Base-by-base conservation (phyloP, 2,888 invertebrate species). In the Priocnemis perturbator region DNA sequence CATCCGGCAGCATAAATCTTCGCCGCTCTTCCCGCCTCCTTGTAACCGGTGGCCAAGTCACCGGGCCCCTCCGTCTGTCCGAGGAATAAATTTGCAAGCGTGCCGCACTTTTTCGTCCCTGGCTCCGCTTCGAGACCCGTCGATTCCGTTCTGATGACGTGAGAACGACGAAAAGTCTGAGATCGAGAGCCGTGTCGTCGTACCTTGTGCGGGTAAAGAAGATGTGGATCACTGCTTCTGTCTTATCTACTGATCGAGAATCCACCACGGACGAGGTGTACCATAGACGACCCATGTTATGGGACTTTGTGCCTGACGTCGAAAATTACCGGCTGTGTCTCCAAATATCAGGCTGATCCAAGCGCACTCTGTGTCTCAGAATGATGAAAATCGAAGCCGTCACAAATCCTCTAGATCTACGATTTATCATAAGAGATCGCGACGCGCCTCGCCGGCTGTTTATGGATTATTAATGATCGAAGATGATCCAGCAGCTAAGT, bases 1-100 rank as follows among this genome's bases (percentile, higher is more conserved):
- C 87, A 87, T 89, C 88, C 88, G 88, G 86, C 70, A 74, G 81
- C 71, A 88, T 89, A 89, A 89, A 88, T 89, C 86, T 84, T 56
- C 58, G 71, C 37, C 11, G 64, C 76, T 77, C 73, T 78, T 79
- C 76, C 83, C 81, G 80, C 83, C 83, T 81, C 74, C 79, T 79
- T 73, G 78, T 76, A 73, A 69, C 69, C 73, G 70, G 67, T 77
- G 79, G 83, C 86, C 84, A 85, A 85, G 80, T 83, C 79, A 82
- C 76, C 71, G 60, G 60, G 67, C 73, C 73, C 15, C 74, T 72
- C 67, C 72, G 72, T 78, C 73, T 64, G 63, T 60, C 68, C 71
- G 68, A 73, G 58, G 73, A 74, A 80, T 77, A 79, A 76, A 79
- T 81, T 78, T 81, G 58, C 66, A 64, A 76, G 26, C 19, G 17